Conservation (phyloP, 2,888 invertebrate species). For the Tiliacea aurago region DNA sequence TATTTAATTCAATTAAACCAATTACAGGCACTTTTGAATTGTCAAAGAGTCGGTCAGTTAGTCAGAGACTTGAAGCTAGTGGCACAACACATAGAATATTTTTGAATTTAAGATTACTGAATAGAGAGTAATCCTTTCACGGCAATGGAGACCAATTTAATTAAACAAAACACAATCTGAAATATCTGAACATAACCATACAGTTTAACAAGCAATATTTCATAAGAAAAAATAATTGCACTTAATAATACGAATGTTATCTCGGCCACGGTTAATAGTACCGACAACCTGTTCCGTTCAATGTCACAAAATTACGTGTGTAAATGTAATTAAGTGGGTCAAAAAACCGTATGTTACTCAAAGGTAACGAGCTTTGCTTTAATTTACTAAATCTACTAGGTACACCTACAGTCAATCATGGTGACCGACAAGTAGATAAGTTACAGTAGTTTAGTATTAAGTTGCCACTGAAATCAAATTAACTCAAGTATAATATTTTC, state of each 20-base stretch:
- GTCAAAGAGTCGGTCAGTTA: too few species aligned
- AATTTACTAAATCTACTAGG: conserved; percentile 28
- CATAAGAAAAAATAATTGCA: conserved; percentile 61
- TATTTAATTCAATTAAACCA: too few species aligned
- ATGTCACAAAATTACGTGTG: conserved; percentile 61
- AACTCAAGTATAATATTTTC: background rate
- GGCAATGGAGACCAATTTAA: background rate
- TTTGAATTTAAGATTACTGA: too few species aligned
- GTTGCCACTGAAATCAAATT: conserved; percentile 3
- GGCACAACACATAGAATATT: too few species aligned
- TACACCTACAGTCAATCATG: conserved; percentile 28
- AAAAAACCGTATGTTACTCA: conserved; percentile 46
- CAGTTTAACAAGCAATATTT: conserved; percentile 47
- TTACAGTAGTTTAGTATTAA: conserved; percentile 18
- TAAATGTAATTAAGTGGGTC: conserved; percentile 57
- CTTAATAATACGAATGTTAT: conserved; percentile 55
- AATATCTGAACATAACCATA: background rate
- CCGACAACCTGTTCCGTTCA: conserved; percentile 56
- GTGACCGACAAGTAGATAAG: background rate
- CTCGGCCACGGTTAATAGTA: conserved; percentile 62
- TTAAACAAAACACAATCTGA: background rate
- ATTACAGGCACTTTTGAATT: too few species aligned
- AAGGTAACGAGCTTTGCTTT: conserved; percentile 43
- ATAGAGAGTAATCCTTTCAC: background rate
- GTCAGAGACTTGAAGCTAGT: too few species aligned